Base-by-base conservation (phyloP, 37 sponge, comb jelly and placozoan species). In the Ephydatia muelleri region DNA sequence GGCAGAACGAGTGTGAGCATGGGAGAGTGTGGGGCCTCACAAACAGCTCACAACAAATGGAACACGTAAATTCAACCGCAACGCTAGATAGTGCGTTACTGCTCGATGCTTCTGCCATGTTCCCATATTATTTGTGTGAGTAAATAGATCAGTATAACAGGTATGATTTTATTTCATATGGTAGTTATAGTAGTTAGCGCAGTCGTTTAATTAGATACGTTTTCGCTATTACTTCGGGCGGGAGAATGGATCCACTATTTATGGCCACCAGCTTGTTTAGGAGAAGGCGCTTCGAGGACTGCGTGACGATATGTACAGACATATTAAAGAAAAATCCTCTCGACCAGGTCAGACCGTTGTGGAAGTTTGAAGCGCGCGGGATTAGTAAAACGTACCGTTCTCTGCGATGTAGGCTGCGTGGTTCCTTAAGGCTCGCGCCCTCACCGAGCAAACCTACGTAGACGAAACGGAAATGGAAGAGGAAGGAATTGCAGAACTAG, bases 381-480 rank as follows among this genome's bases (percentile, higher is more conserved):
- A n/a, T n/a, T n/a, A n/a, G n/a, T n/a, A n/a, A n/a, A n/a, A n/a
- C n/a, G n/a, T n/a, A n/a, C n/a, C 12, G 12, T 68, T 57, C 14
- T 21, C 43, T 0, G 12, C 30, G 8, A 69, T 30, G 14, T 73
- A 96, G 98, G 98, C 96, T 47, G 97, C 94, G 19, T 99, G 99
- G 99, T 92, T 90, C 38, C 84, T 99, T 77, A 99, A 99, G 85
- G 71, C 86, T 27, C 90, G 96, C n/a, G 94, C 97, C 13, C 79
- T 99, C 37, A 99, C 97, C 16, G 97, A 93, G 75, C 97, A 99
- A 82, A 90, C 95, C 0, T 99, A 99, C 78, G 92, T 99, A 13
- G 99, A 99, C 66, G 97, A 99, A 69, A 90, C 94, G 43, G 99
- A 99, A 43, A 84, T 90, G 70, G 99, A 99, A 65, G 96, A 97